phyloP scores from a whole-genome alignment of 2,797 vertebrate species.

The Anguilla anguilla region DNA sequence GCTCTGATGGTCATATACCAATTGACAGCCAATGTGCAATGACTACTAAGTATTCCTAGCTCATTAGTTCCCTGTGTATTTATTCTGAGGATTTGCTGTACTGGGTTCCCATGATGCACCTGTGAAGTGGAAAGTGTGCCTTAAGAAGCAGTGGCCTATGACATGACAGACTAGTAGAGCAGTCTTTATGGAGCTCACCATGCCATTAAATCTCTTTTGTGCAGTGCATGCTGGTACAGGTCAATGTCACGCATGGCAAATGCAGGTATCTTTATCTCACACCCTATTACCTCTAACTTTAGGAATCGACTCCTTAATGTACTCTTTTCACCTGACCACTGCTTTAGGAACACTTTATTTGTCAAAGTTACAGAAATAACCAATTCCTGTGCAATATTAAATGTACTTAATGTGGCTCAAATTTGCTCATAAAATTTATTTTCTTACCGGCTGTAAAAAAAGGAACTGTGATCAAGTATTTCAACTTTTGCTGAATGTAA shows the following conservation, averaged over 20 bases:
- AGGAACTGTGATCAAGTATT: neutral
- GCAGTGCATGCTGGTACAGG: neutral
- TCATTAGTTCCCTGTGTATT: neutral
- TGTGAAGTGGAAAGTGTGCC: constrained; percentile 6
- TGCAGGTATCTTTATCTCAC: neutral
- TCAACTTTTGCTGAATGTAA: neutral
- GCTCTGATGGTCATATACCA: neutral
- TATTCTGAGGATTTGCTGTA: neutral
- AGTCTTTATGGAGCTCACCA: neutral
- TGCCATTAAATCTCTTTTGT: neutral
- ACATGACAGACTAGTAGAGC: neutral
- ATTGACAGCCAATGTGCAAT: neutral
- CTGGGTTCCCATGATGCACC: neutral
- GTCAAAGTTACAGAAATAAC: neutral
- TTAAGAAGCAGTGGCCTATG: constrained; percentile 4
- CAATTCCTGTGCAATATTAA: neutral
- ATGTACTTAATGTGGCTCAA: neutral
- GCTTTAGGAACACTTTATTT: neutral
- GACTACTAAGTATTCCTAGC: neutral
- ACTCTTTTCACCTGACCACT: neutral
- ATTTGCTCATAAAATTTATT: neutral
- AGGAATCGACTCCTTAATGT: neutral
- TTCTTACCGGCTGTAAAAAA: neutral
- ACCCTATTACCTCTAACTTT: neutral
- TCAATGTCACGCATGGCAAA: constrained; percentile 1